Evolutionary conservation across 2,797 vertebrate species (phyloP).

Genomic region (Pseudochirops cupreus): DNA sequence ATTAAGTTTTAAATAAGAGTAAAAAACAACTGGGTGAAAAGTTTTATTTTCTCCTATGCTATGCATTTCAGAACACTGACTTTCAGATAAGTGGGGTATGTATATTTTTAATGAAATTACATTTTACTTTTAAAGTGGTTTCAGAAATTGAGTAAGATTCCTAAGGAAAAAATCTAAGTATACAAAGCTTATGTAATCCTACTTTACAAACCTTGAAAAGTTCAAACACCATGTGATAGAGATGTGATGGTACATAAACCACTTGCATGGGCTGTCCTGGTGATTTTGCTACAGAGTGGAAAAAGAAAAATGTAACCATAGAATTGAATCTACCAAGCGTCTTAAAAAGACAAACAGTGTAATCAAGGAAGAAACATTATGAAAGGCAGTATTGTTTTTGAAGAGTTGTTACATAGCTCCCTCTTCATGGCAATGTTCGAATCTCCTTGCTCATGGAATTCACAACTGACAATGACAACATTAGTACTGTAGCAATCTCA

Average conservation of each 20-base stretch:
- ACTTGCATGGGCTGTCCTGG: constrained; percentile 90
- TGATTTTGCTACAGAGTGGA: constrained; percentile 89
- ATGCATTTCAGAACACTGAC: neutral
- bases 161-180: constrained; percentile 2
- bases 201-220: constrained; percentile 95
- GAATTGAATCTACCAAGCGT: constrained; percentile 73
- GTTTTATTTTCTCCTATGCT: neutral
- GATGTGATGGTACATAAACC: constrained; percentile 98
- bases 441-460: constrained; percentile 11
- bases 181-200: constrained; percentile 70
- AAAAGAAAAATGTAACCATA: constrained; percentile 78
- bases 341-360: constrained; percentile 69
- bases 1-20: neutral
- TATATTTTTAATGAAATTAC: constrained; percentile 18
- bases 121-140: constrained; percentile 43
- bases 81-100: neutral
- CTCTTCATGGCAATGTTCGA: constrained; percentile 17
- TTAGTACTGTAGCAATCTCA: neutral
- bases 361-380: constrained; percentile 72
- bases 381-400: neutral
- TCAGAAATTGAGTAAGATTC: neutral
- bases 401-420: neutral
- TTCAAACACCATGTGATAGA: constrained; percentile 99
- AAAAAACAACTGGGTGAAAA: neutral
- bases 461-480: neutral